Evolutionary conservation across 2,113 vertebrate genomes (phyloP).

Genomic region (Sinosuthora webbiana): DNA sequence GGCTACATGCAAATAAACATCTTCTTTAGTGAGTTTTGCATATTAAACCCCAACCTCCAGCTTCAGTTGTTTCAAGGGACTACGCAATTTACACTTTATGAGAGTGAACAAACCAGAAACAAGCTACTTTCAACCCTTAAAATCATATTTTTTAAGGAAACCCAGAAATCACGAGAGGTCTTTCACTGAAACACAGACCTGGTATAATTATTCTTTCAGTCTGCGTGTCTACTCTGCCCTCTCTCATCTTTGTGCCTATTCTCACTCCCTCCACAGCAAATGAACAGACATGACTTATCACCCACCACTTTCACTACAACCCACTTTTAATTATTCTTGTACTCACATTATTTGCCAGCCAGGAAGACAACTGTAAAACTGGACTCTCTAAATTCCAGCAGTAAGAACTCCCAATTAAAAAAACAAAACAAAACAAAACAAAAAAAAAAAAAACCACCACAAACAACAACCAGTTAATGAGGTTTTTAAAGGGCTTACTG

Average conservation of each 20-base stretch:
- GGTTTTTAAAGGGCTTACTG: neutral
- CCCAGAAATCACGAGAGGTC: fast-evolving
- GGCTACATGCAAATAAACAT: neutral
- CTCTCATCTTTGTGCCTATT: neutral
- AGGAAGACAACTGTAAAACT: neutral
- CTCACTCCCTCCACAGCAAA: neutral
- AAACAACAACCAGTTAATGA: too few species aligned
- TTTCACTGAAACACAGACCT: neutral
- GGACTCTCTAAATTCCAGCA: neutral
- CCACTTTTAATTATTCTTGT: neutral
- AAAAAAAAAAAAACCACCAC: neutral
- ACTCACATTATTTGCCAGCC: neutral
- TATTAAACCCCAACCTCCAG: neutral
- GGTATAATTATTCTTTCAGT: neutral
- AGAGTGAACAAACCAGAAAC: neutral
- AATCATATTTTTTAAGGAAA: neutral
- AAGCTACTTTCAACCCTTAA: neutral
- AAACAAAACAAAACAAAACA: too few species aligned
- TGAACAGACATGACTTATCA: neutral
- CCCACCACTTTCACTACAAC: neutral
- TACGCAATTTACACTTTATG: neutral
- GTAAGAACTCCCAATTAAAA: too few species aligned
- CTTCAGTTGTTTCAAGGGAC: neutral
- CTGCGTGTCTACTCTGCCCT: neutral
- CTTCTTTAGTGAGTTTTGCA: neutral